Base-by-base conservation (phyloP, 2,113 vertebrate species). In the Natator depressus region DNA sequence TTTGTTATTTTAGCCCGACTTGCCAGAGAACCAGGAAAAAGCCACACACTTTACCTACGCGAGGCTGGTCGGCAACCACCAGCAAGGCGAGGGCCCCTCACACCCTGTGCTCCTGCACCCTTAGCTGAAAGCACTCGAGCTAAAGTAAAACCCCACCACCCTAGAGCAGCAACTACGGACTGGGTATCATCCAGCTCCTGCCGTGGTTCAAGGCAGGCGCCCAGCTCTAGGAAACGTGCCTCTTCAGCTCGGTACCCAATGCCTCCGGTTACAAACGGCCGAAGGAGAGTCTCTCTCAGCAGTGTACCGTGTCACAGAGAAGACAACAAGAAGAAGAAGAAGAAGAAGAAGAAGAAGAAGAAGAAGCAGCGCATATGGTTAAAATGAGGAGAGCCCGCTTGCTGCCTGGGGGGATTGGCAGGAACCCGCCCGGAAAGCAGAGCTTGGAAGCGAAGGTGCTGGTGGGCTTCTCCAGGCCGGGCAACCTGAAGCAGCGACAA, bases 401-500 rank as follows among this genome's bases (percentile, higher is more conserved):
- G 93, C 92, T 49, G 97, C 97, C 97, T 94, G 80, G 79, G 96
- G 97, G 97, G 96, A 96, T 96, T 96, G 80, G 96, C 93, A 95
- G 86, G 51, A 95, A 95, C 88, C 8, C 94, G 72, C 38, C 87
- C 94, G 94, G 96, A 97, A 97, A 86, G 95, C 93, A 80, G 84
- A 65, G 89, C 84, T 91, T 85, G 84, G 87, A 88, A 89, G 72
- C 91, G 79, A 85, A 93, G 88, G 88, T 93, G 95, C 84, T 93
- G 91, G 80, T 84, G 91, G 91, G 91, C 91, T 94, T 93, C 93
- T 91, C 90, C 38, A 29, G 97, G 98, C 96, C 87, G 97, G 98
- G 98, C 97, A 94, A 96, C 95, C 95, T 95, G 96, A 97, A 97
- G 97, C 97, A 97, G 91, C 96, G 97, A 95, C 97, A 88, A 84